Percentiles rank a stretch among this genome's conserved stretches.
phyloP scores from a whole-genome alignment of 1,140 invertebrate species.

The Aphaenogaster floridana region DNA sequence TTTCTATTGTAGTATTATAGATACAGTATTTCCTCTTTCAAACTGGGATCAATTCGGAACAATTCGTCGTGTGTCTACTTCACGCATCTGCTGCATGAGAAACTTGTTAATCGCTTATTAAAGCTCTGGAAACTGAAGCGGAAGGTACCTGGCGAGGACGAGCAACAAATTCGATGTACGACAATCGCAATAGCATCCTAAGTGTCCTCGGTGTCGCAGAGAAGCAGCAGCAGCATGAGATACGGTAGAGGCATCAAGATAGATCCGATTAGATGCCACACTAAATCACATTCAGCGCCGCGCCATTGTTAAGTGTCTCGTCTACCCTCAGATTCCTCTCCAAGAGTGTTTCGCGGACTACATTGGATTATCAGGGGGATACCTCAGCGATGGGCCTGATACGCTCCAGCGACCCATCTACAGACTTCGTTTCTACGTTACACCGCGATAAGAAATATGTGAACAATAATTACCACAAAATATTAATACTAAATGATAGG shows the following conservation, averaged over 20 bases:
- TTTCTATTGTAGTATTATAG: neutral
- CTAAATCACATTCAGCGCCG: slow-evolving; percentile 78
- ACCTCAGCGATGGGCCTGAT: neutral
- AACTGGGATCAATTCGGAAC: neutral
- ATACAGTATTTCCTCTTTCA: neutral
- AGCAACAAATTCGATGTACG: slow-evolving; percentile 12
- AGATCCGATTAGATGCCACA: slow-evolving; percentile 77
- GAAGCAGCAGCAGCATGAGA: slow-evolving; percentile 60
- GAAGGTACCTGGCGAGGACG: neutral
- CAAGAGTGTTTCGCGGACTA: slow-evolving; percentile 41
- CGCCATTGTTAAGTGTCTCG: slow-evolving; percentile 74
- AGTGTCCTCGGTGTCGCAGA: slow-evolving; percentile 35
- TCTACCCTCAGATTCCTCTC: slow-evolving; percentile 39
- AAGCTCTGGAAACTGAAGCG: neutral
- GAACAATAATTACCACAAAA: neutral
- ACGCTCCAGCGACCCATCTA: neutral
- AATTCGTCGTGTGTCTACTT: neutral
- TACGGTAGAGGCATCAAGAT: slow-evolving; percentile 66
- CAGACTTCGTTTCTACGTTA: neutral
- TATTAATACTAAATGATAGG: slow-evolving; percentile 1
- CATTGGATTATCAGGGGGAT: slow-evolving; percentile 62
- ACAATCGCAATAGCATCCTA: slow-evolving; percentile 3
- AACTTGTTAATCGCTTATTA: slow-evolving; percentile 2
- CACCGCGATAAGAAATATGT: neutral
- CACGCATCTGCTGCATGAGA: neutral